Evolutionary conservation across 37 sponge, comb jelly and placozoan genomes (phyloP), one percentile per base, ranked within the genome.

Genomic region (Corticium candelabrum): DNA sequence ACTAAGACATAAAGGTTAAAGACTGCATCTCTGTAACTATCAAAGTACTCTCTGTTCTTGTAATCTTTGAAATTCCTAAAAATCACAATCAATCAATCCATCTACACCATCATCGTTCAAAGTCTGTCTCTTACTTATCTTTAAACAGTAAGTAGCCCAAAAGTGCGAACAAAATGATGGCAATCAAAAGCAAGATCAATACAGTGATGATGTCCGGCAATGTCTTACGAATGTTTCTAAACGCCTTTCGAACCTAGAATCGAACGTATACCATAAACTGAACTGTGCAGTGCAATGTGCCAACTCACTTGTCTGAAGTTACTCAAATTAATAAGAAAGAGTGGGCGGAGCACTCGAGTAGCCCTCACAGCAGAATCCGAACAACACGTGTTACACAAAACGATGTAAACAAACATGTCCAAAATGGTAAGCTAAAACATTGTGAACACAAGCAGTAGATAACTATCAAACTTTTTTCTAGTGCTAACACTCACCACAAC

Each of bases 1-100:
- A 82, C 67, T 33, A 82, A 73, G 3, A 82, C 78, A 36, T 82
- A 82, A 2, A 82, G 69, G 21, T 62, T 41, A 68, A 70, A 82
- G 68, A 50, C 78, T 68, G 68, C 32, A 21, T 82, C 83, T 4
- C n/a, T n/a, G 78, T 70, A 78, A 36, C 50, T 81, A n/a, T 67
- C 71, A 11, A 82, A 40, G 67, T 82, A 82, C 33, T 4, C 7
- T 5, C 73, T 7, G 21, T 15, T 15, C 21, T 34, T 34, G 73
- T 5, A 5, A 4, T 4, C 31, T 4, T 50, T 50, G 15, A 50
- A 21, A 50, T 21, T 21, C 21, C 62, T 50, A 21, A n/a, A n/a
- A n/a, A n/a, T n/a, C n/a, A n/a, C n/a, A n/a, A n/a, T n/a, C n/a
- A n/a, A n/a, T n/a, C n/a, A n/a, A n/a, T n/a, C n/a, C n/a, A n/a